Evolutionary conservation across 2,113 vertebrate species (phyloP).

Genomic region (Eleginops maclovinus): DNA sequence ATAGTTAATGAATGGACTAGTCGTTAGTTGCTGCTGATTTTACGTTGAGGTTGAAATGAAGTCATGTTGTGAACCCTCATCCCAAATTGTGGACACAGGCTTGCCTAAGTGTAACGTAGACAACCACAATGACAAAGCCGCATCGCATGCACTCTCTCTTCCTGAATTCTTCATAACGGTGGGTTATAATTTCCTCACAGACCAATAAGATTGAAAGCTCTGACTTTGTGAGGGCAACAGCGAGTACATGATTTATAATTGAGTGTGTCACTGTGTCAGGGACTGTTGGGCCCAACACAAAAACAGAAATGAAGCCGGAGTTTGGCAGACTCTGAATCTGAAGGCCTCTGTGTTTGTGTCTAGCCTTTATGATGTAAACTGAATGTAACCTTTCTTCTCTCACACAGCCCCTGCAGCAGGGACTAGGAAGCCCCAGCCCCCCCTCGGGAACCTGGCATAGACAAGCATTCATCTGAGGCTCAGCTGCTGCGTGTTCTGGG

Average conservation of each 20-base stretch:
- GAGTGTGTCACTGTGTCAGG: constrained; percentile 52
- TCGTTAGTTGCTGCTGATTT: constrained; percentile 4
- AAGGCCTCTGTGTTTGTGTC: constrained; percentile 59
- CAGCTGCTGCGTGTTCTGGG: constrained; percentile 73
- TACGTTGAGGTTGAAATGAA: not conserved
- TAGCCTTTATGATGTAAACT: constrained; percentile 80
- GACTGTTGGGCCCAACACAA: constrained; percentile 51
- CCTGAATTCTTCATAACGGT: constrained; percentile 60
- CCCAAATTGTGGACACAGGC: not conserved
- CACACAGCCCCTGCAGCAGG: constrained; percentile 71
- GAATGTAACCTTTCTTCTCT: constrained; percentile 82
- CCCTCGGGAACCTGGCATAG: constrained; percentile 58
- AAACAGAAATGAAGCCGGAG: constrained; percentile 51
- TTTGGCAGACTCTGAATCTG: constrained; percentile 50
- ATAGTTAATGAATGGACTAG: not conserved
- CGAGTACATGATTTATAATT: constrained; percentile 57
- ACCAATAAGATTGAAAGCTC: constrained; percentile 44
- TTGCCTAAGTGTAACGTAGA: not conserved
- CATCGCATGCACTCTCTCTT: constrained; percentile 19
- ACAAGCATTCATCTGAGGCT: constrained; percentile 75
- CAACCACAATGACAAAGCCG: constrained; percentile 20
- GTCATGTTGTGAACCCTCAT: constrained; percentile 4
- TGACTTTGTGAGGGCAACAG: constrained; percentile 40
- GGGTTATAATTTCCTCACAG: constrained; percentile 47
- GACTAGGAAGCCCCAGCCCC: constrained; percentile 62